phyloP scores from a whole-genome alignment of 2,888 invertebrate species.

The Volucella inanis region DNA sequence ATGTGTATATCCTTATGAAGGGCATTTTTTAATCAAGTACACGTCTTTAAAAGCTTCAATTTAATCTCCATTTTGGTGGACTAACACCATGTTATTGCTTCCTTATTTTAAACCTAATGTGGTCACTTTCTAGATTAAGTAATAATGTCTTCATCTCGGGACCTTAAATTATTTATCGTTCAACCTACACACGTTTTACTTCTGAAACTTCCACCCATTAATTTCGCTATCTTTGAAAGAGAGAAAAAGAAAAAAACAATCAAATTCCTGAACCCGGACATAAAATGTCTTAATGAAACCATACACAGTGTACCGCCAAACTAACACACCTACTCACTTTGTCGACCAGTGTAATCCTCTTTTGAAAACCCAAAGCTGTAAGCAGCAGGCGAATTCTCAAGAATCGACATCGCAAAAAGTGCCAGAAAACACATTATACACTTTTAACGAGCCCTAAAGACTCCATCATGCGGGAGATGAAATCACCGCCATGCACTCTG shows the following conservation, averaged over 20 bases:
- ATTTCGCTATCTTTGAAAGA: constrained; percentile 26
- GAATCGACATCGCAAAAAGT: constrained; percentile 31
- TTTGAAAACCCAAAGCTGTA: not conserved
- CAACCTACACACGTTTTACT: constrained; percentile 7
- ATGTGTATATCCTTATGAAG: too few species aligned
- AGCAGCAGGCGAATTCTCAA: not conserved
- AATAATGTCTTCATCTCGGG: not conserved
- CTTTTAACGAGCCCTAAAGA: constrained; percentile 62
- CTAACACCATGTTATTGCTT: too few species aligned
- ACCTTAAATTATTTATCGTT: not conserved
- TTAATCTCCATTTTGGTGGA: too few species aligned
- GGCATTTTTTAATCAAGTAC: too few species aligned
- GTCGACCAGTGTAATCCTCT: constrained; percentile 24
- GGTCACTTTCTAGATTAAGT: not conserved
- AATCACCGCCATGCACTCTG: constrained; percentile 34
- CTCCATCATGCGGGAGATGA: constrained; percentile 13
- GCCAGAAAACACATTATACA: constrained; percentile 61
- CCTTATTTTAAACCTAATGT: not conserved
- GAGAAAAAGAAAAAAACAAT: not conserved
- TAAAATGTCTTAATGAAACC: constrained; percentile 55
- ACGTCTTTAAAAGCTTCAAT: too few species aligned
- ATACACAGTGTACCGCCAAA: not conserved
- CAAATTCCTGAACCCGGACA: constrained; percentile 1
- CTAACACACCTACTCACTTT: not conserved
- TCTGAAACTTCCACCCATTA: constrained; percentile 31